Base-by-base conservation (phyloP, 2,888 invertebrate genomes). In the Campoplex nolae region DNA sequence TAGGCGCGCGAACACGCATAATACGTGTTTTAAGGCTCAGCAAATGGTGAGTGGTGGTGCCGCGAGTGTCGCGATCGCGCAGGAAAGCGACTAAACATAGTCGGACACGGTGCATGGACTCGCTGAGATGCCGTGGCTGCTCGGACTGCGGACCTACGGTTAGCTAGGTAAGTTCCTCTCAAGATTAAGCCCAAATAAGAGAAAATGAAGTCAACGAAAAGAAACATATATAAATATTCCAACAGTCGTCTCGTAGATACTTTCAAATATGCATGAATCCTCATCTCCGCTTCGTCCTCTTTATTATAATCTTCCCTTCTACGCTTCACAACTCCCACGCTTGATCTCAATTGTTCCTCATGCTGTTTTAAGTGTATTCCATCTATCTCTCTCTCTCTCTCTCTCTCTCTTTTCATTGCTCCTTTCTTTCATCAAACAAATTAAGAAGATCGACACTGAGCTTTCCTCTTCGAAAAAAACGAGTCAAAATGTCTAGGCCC, bases 71-170 rank as follows among this genome's bases (percentile, higher is more conserved):
- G 89, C 89, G 88, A 90, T 90, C 90, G 90, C 89, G 90, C 90
- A 84, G 84, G 82, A 82, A 84, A 86, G 75, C 86, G 88, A 86
- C 88, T 79, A 86, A 81, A 83, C 76, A 70, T 76, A 81, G 80
- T 83, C 83, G 82, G 84, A 86, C 91, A 91, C 91, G 90, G 91
- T 91, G 90, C 90, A 91, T 90, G 90, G 91, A 92, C 92, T 92
- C 92, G 93, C 91, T 92, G 93, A 93, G 92, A 94, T 94, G 94
- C 93, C 93, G 93, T 92, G 93, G 93, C 92, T 92, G 91, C 88
- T 91, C 89, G 89, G 90, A 92, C 92, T 90, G 90, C 93, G 93
- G 92, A 93, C 92, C 91, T 91, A 91, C 93, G 93, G 93, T 92
- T 93, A 94, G 93, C 91, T 92, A 93, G 94, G 94, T 94, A 89